phyloP scores from a whole-genome alignment of 1,140 invertebrate genomes.

The Dendrolimus punctatus region DNA sequence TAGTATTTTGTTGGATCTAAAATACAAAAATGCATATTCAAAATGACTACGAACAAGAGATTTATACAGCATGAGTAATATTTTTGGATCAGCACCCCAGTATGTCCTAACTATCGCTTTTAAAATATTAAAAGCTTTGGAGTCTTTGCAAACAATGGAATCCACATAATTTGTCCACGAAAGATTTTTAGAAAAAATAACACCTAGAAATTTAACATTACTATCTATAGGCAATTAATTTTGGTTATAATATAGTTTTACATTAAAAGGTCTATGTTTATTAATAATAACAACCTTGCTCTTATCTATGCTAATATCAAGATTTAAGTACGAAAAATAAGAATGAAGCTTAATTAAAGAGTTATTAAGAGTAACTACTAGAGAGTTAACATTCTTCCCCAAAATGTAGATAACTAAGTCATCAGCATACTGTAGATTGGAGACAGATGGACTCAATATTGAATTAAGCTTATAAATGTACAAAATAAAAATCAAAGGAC shows the following conservation, averaged over 20 bases:
- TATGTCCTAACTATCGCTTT: constrained; percentile 10
- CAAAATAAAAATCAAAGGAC: constrained; percentile 19
- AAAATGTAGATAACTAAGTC: constrained; percentile 15
- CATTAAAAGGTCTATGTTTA: not conserved
- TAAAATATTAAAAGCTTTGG: constrained; percentile 17
- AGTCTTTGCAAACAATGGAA: constrained; percentile 2
- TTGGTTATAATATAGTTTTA: constrained; percentile 3
- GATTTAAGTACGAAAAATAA: constrained; percentile 12
- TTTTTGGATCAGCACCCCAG: constrained; percentile 14
- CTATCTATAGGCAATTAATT: not conserved
- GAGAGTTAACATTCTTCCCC: not conserved
- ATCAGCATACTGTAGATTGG: constrained; percentile 22
- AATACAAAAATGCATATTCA: constrained; percentile 18
- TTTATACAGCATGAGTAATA: constrained; percentile 15
- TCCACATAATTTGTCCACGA: constrained; percentile 13
- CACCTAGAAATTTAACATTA: constrained; percentile 13
- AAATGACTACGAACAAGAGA: constrained; percentile 16
- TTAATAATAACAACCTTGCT: constrained; percentile 11
- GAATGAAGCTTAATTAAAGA: constrained; percentile 3
- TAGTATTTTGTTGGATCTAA: constrained; percentile 5
- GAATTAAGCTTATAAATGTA: constrained; percentile 16
- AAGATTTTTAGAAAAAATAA: constrained; percentile 15
- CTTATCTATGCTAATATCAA: constrained; percentile 10
- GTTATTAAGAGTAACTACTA: constrained; percentile 4
- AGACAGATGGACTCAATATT: constrained; percentile 12